Conservation (phyloP, 2,888 invertebrate genomes). For the Notodonta dromedarius region DNA sequence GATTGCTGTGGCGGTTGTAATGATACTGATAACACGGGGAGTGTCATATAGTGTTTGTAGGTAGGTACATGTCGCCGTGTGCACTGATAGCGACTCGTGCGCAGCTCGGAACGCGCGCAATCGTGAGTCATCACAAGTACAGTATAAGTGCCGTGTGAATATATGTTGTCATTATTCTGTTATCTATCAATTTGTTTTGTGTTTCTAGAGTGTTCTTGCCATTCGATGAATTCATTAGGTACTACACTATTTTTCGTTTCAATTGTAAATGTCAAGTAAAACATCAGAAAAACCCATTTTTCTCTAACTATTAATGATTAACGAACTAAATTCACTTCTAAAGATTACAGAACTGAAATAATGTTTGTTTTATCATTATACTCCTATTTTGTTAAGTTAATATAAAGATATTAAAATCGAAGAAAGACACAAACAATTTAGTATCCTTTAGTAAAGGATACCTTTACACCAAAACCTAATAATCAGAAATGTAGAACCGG, state of each 20-base stretch:
- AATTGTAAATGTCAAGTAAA: no score
- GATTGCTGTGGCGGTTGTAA: constrained; percentile 8
- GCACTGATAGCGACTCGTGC: constrained; percentile 18
- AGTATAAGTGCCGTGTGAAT: constrained; percentile 27
- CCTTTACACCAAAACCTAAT: no score
- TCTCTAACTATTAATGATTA: no score
- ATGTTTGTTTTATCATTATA: no score
- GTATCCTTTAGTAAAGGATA: no score
- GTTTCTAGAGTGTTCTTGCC: not conserved
- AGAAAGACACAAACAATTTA: no score
- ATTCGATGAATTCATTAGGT: not conserved
- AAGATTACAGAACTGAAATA: no score
- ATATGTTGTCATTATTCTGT: not conserved
- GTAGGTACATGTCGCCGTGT: constrained; percentile 3
- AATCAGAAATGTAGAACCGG: no score
- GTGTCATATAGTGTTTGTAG: not conserved
- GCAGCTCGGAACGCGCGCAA: constrained; percentile 31
- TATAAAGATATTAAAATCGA: no score
- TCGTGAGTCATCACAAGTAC: constrained; percentile 18
- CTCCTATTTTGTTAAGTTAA: no score
- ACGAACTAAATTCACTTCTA: no score
- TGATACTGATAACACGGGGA: constrained; percentile 17
- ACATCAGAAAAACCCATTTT: no score
- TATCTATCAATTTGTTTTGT: not conserved
- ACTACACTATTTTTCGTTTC: not conserved